Percentiles rank a stretch among this genome's conserved stretches.
Conservation (phyloP, 2,888 invertebrate genomes). For the Cordilura impudica region DNA sequence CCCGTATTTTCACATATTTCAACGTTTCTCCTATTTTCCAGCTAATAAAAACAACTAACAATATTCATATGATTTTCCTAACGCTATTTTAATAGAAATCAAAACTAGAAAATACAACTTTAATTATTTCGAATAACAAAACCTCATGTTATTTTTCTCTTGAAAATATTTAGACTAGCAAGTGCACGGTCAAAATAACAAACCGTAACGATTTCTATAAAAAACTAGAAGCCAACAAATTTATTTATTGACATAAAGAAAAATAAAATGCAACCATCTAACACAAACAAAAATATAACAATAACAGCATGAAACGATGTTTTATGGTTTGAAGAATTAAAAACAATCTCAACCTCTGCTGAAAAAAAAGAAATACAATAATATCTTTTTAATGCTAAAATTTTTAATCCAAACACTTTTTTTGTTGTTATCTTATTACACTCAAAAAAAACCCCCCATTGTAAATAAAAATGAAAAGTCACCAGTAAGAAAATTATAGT, state of each 20-base stretch:
- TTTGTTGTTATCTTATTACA: slow-evolving; percentile 5
- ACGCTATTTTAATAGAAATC: neutral
- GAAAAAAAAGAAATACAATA: neutral
- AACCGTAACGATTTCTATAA: slow-evolving; percentile 58
- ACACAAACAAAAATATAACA: slow-evolving; percentile 38
- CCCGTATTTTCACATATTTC: too few species aligned
- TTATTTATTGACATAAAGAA: slow-evolving; percentile 6
- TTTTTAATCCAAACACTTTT: neutral
- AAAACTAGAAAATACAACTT: neutral
- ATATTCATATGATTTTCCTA: neutral
- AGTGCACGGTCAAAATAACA: slow-evolving; percentile 63
- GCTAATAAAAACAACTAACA: too few species aligned
- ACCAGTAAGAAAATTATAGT: too few species aligned
- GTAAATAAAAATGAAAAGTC: too few species aligned
- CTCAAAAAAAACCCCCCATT: slow-evolving; percentile 19
- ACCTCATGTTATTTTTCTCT: slow-evolving; percentile 30
- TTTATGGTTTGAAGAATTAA: slow-evolving; percentile 16
- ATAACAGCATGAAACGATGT: slow-evolving; percentile 41
- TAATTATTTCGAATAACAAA: neutral
- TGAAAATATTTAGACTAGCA: slow-evolving; percentile 53
- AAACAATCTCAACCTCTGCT: slow-evolving; percentile 48
- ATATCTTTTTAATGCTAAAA: slow-evolving; percentile 16
- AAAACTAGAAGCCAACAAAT: slow-evolving; percentile 21
- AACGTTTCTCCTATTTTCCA: too few species aligned
- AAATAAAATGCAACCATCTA: slow-evolving; percentile 52